A percentile compares a stretch with the other conserved stretches of the same genome.
phyloP scores from a whole-genome alignment of 2,888 invertebrate species.

The Xylota segnis region DNA sequence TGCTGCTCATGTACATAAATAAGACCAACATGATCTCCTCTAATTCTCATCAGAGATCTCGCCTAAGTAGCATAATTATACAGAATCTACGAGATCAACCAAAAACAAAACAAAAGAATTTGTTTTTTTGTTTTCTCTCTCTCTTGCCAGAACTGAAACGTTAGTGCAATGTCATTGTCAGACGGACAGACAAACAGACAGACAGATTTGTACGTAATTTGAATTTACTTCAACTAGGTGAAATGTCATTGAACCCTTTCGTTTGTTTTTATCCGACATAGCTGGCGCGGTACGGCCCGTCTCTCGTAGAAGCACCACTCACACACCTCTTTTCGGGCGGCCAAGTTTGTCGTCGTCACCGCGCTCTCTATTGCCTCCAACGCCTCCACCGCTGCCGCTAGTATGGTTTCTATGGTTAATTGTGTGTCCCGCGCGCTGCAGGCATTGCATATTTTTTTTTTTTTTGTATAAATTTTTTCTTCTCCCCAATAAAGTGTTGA shows the following conservation, averaged over 20 bases:
- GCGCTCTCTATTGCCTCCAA: neutral
- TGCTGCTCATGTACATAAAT: constrained; percentile 20
- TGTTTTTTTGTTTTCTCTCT: no score
- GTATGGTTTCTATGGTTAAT: constrained; percentile 12
- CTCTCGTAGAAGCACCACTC: constrained; percentile 3
- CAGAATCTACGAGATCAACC: constrained; percentile 16
- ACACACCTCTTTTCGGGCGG: constrained; percentile 1
- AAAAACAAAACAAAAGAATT: constrained; percentile 5
- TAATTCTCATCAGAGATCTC: neutral
- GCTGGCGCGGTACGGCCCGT: neutral
- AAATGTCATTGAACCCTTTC: constrained; percentile 59
- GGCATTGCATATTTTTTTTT: constrained; percentile 30
- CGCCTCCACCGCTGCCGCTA: neutral
- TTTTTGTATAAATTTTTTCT: no score
- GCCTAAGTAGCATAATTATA: constrained; percentile 37
- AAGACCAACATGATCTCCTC: constrained; percentile 14
- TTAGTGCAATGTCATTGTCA: constrained; percentile 61
- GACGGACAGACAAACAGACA: constrained; percentile 21
- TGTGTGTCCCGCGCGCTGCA: constrained; percentile 35
- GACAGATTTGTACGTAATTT: constrained; percentile 50
- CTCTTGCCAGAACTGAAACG: constrained; percentile 23
- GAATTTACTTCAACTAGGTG: constrained; percentile 58
- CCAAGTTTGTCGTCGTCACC: constrained; percentile 6
- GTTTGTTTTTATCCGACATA: constrained; percentile 45
- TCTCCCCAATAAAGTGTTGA: constrained; percentile 14